phyloP scores from a whole-genome alignment of 2,113 vertebrate species.

The Cnemophilus loriae region DNA sequence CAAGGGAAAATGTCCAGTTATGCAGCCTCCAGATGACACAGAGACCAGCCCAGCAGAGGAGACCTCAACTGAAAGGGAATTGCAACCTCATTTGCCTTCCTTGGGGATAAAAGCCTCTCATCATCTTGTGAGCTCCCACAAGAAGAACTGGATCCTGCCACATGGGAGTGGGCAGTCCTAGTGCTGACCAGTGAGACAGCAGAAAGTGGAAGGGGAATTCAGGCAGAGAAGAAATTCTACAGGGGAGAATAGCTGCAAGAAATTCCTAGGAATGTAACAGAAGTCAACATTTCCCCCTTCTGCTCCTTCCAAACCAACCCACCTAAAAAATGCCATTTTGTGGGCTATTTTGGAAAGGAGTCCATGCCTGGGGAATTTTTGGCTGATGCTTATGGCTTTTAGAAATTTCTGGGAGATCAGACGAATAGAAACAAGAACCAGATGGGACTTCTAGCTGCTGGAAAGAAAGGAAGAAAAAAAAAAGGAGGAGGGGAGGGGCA shows the following conservation, averaged over 20 bases:
- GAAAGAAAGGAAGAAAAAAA: constrained; percentile 34
- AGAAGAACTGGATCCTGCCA: background rate
- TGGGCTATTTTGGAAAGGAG: constrained; percentile 66
- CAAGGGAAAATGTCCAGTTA: background rate
- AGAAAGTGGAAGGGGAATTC: background rate
- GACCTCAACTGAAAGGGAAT: background rate
- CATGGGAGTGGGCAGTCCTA: background rate
- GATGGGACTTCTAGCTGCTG: constrained; percentile 60
- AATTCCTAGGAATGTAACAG: constrained; percentile 48
- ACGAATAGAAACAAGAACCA: constrained; percentile 68
- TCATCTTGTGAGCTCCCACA: background rate
- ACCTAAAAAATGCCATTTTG: constrained; percentile 65
- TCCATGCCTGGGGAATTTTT: constrained; percentile 65
- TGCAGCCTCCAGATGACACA: background rate
- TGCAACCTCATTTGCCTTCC: background rate
- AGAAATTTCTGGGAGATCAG: constrained; percentile 69
- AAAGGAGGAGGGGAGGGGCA: background rate
- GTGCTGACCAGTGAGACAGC: background rate
- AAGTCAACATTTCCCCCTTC: constrained; percentile 47
- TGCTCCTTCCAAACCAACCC: constrained; percentile 53
- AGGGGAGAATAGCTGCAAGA: constrained; percentile 15
- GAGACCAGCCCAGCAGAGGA: background rate
- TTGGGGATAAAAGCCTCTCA: background rate
- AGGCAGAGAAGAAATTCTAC: constrained; percentile 3
- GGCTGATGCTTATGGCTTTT: constrained; percentile 66